A percentile compares a stretch with the other conserved stretches of the same genome.
Conservation (phyloP, 2,113 vertebrate genomes). For the Oreochromis spilurus region DNA sequence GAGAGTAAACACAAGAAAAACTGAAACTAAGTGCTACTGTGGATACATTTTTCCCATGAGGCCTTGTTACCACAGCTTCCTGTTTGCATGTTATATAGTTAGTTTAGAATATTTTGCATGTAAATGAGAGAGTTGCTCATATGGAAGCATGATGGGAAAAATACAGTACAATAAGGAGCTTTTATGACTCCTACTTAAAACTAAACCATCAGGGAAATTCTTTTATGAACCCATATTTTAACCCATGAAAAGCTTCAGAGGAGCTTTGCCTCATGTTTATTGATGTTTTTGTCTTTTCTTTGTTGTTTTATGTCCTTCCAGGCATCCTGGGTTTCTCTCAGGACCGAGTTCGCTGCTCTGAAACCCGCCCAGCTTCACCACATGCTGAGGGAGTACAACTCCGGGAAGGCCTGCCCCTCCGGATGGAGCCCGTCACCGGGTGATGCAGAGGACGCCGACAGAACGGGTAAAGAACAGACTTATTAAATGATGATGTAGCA, state of each 20-base stretch:
- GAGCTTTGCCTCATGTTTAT: background rate
- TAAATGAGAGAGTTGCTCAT: slow-evolving; percentile 31
- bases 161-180: background rate
- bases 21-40: background rate
- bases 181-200: background rate
- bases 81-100: background rate
- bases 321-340: slow-evolving; percentile 73
- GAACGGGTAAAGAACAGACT: slow-evolving; percentile 57
- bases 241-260: background rate
- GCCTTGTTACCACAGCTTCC: background rate
- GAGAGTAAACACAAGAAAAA: background rate
- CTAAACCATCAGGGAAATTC: background rate
- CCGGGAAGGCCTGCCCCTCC: slow-evolving; percentile 41
- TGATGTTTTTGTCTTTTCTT: background rate
- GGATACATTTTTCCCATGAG: slow-evolving; percentile 13
- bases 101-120: background rate
- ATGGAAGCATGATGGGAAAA: background rate
- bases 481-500: background rate
- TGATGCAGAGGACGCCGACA: slow-evolving; percentile 47
- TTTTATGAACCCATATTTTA: background rate
- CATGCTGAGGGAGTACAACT: slow-evolving; percentile 73
- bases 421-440: slow-evolving; percentile 64
- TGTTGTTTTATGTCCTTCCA: slow-evolving; percentile 1
- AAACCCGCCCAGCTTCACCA: slow-evolving; percentile 77
- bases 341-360: slow-evolving; percentile 67